phyloP scores from a whole-genome alignment of 2,888 invertebrate genomes.

The Lepidocyrtinus sp. region DNA sequence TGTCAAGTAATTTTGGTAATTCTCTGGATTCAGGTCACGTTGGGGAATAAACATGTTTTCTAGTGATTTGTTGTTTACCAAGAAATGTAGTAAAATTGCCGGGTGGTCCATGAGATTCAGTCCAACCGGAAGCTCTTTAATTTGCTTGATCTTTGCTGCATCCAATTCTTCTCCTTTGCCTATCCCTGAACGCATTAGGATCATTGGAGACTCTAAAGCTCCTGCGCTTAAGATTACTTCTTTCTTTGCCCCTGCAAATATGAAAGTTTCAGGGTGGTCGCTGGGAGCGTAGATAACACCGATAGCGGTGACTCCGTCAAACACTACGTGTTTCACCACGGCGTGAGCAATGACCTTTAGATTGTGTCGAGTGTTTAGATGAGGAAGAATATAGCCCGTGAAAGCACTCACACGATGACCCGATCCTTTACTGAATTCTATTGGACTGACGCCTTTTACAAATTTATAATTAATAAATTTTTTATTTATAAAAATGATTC shows the following conservation, averaged over 20 bases:
- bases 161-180: slow-evolving; percentile 23
- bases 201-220: not conserved
- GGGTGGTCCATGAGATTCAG: slow-evolving; percentile 27
- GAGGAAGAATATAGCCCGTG: slow-evolving; percentile 15
- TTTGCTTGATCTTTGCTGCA: not conserved
- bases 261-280: not conserved
- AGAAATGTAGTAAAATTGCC: not conserved
- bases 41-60: not conserved
- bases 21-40: slow-evolving; percentile 9
- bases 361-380: not conserved
- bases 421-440: slow-evolving; percentile 11
- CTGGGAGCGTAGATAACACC: slow-evolving; percentile 14
- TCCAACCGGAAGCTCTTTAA: slow-evolving; percentile 25
- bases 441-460: slow-evolving; percentile 18
- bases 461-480: too few species aligned
- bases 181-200: slow-evolving; percentile 37
- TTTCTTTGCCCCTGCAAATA: not conserved
- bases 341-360: not conserved
- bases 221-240: slow-evolving; percentile 38
- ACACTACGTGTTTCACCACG: not conserved
- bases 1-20: not conserved
- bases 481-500: not conserved
- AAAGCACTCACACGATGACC: slow-evolving; percentile 19
- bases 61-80: not conserved
- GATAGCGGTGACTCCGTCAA: slow-evolving; percentile 16